These are phyloP conservation scores for Hypotaenidia okinawae DNA, from an alignment of 2,797 vertebrate species.

Conservation along the genomic window DNA sequence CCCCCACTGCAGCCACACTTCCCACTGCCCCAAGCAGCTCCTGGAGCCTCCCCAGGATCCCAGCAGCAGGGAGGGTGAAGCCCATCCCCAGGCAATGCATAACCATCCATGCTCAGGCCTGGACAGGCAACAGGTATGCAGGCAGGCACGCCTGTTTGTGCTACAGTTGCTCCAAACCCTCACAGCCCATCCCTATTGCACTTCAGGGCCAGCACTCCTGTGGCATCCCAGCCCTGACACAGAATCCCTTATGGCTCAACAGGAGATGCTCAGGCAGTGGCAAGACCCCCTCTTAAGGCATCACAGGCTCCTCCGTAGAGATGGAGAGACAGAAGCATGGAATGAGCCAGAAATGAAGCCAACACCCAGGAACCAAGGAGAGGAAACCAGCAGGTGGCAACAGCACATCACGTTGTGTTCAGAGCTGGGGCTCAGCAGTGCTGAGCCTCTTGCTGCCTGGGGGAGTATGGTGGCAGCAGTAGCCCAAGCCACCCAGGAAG, in stretches of 20 bases:
- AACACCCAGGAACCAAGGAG: rapidly evolving
- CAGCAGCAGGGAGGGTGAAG: neutral
- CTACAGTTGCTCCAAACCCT: neutral
- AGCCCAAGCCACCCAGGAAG: neutral
- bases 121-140: neutral
- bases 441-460: neutral
- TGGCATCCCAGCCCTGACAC: rapidly evolving
- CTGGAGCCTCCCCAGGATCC: neutral
- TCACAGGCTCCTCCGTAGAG: neutral
- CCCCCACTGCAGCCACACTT: neutral
- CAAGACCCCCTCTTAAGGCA: neutral
- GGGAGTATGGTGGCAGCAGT: neutral
- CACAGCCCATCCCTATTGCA: neutral
- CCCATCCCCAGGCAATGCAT: rapidly evolving
- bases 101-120: neutral
- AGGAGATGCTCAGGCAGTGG: neutral
- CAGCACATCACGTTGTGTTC: neutral
- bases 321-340: neutral
- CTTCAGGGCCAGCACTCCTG: no score
- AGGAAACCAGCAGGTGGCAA: slow-evolving; percentile 58
- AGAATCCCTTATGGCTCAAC: neutral
- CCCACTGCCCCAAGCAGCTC: neutral
- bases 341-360: neutral
- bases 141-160: neutral
- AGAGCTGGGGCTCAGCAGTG: no score